Evolutionary conservation across 1,140 invertebrate species (phyloP).

Genomic region (Aricia agestis): DNA sequence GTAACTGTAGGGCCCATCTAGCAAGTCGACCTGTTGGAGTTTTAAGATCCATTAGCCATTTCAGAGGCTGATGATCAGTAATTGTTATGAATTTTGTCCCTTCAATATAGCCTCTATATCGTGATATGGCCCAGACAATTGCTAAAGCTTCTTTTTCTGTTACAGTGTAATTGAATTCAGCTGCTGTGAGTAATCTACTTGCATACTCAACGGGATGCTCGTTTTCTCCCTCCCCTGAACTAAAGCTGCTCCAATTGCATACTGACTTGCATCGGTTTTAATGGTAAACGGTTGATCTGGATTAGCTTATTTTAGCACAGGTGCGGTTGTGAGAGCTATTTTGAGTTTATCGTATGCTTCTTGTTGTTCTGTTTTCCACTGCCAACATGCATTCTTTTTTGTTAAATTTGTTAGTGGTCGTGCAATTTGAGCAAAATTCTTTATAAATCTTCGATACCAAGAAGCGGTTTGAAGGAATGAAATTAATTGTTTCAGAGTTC

Average conservation of each 20-base stretch:
- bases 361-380: constrained; percentile 11
- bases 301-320: constrained; percentile 27
- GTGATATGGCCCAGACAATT: constrained; percentile 61
- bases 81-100: constrained; percentile 46
- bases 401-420: constrained; percentile 30
- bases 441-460: constrained; percentile 37
- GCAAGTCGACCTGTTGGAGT: constrained; percentile 47
- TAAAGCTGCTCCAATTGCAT: constrained; percentile 21
- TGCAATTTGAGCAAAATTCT: constrained; percentile 29
- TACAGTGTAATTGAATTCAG: constrained; percentile 66
- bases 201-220: constrained; percentile 65
- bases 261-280: constrained; percentile 10
- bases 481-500: constrained; percentile 33
- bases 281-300: constrained; percentile 3
- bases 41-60: constrained; percentile 64
- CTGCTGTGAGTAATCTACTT: constrained; percentile 41
- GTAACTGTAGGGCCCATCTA: constrained; percentile 27
- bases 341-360: neutral
- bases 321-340: neutral
- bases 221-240: constrained; percentile 43
- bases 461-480: constrained; percentile 37
- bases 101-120: constrained; percentile 55
- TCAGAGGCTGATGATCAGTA: constrained; percentile 71
- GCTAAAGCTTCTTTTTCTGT: constrained; percentile 71
- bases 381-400: constrained; percentile 27